Evolutionary conservation across 2,888 invertebrate genomes (phyloP), one percentile per base, ranked within the genome.

Genomic region (Thera britannica): DNA sequence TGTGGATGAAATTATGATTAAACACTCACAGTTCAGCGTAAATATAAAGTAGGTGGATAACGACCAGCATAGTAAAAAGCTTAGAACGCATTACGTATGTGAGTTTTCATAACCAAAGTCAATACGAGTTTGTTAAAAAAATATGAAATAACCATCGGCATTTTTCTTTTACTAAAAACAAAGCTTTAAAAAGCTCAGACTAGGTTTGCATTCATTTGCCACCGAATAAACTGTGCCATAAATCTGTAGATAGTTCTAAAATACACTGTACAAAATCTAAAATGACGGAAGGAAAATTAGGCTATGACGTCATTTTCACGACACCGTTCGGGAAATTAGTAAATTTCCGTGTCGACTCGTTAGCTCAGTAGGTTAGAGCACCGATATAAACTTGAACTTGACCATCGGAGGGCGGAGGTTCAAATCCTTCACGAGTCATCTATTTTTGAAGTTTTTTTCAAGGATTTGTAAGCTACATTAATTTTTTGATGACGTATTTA

Each of bases 311-410:
- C 51, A 49, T 57, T 63, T 57, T 57, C 34, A n/a, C 3, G 41
- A 63, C 23, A 41, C 5, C 2, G 34, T 41, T 57, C 4, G 41
- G 38, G 11, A 41, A n/a, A 63, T 49, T 41, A 34, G 41, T 34
- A 3, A 2, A 3, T 0, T 4, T 0, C 0, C 0, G 1, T 2
- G 3, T 2, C 49, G 63, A 57, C 63, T 63, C 63, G 63, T 63
- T 63, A 63, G 63, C 63, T 63, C 63, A 57, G 57, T 63, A 63
- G 63, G 63, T 51, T 23, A 51, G 51, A 51, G 51, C 63, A 8
- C 51, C 63, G 63, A 63, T 63, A 57, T 63, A 23, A 8, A 57
- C 7, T 23, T 23, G 23, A 1, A 7, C 52, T 58, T 62, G 46
- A 67, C 63, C 12, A 51, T 51, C 51, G 51, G 23, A 51, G 51